Evolutionary conservation across 2,888 invertebrate species (phyloP).

Genomic region (Athalia circularis): DNA sequence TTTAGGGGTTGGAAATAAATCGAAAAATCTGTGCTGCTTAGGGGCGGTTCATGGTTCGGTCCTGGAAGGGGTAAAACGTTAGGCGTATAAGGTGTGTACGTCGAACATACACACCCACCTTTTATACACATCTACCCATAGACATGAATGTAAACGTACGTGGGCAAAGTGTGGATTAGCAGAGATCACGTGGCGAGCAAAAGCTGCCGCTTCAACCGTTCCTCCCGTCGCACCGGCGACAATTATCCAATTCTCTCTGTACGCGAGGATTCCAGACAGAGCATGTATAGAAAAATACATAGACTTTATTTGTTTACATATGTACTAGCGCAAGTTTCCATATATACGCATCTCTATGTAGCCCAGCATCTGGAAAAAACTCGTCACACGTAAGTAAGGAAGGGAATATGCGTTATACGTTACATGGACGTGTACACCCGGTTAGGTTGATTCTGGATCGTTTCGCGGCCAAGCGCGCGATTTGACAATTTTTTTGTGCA

Average conservation of each 20-base stretch:
- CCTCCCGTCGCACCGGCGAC: neutral
- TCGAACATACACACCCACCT: no score
- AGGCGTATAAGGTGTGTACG: no score
- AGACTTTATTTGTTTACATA: neutral
- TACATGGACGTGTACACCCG: no score
- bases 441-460: no score
- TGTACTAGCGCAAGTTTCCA: neutral
- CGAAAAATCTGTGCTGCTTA: no score
- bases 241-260: conserved; percentile 38
- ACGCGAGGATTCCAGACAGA: conserved; percentile 15
- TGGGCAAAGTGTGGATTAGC: conserved; percentile 23
- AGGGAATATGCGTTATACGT: no score
- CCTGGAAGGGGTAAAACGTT: no score
- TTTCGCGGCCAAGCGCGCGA: no score
- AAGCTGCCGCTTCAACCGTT: neutral
- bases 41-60: no score
- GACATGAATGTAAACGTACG: neutral
- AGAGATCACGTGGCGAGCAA: conserved; percentile 32
- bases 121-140: neutral
- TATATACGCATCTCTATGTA: neutral
- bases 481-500: no score
- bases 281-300: conserved; percentile 5
- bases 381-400: neutral
- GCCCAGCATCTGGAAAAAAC: neutral
- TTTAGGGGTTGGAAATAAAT: no score